Percentiles rank a stretch among this genome's conserved stretches.
phyloP scores from a whole-genome alignment of 2,888 invertebrate species.

The Tipula lateralis region DNA sequence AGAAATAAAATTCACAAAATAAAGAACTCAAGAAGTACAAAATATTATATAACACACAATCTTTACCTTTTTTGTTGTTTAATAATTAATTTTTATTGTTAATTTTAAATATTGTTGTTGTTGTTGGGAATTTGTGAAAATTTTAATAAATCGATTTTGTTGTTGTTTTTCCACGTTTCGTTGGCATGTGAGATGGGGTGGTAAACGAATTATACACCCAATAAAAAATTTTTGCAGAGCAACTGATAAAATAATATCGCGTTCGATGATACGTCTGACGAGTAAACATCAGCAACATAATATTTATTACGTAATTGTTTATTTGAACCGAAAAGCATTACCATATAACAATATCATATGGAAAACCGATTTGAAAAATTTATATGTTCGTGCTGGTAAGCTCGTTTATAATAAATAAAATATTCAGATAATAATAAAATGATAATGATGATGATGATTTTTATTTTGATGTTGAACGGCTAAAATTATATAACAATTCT shows the following conservation, averaged over 20 bases:
- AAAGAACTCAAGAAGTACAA: neutral
- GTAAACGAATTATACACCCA: too few relatives aligned
- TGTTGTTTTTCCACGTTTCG: too few relatives aligned
- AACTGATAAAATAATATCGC: too few relatives aligned
- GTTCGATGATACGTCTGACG: too few relatives aligned
- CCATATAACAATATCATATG: too few relatives aligned
- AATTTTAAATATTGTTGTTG: neutral
- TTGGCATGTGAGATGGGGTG: too few relatives aligned
- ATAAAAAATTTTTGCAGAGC: too few relatives aligned
- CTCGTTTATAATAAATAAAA: neutral
- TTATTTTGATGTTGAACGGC: neutral
- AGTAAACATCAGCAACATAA: too few relatives aligned
- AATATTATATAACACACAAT: neutral
- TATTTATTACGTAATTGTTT: too few relatives aligned
- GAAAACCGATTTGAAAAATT: neutral
- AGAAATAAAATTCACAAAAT: neutral
- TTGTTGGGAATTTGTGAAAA: neutral
- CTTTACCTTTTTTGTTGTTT: neutral
- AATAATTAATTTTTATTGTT: neutral
- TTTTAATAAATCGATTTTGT: neutral
- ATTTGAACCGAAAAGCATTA: too few relatives aligned
- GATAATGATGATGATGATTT: conserved; percentile 11
- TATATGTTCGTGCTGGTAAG: neutral
- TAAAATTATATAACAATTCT: neutral
- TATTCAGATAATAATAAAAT: neutral